Base-by-base conservation (phyloP, 2,113 vertebrate species). In the Leucoraja erinaceus region DNA sequence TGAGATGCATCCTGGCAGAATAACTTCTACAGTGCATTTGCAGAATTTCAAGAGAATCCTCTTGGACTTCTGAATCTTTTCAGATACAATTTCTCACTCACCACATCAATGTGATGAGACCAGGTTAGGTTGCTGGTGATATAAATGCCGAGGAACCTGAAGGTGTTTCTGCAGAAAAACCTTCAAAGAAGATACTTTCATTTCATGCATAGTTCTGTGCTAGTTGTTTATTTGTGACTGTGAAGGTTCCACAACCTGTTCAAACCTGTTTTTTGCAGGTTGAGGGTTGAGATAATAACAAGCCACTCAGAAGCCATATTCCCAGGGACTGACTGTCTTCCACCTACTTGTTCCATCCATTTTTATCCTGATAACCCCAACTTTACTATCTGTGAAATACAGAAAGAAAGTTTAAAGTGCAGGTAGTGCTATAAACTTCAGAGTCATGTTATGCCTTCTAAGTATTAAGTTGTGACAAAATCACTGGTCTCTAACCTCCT, bases 401-500 rank as follows among this genome's bases (percentile, higher is more conserved):
- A 88, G 83, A 31, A 7, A 59, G 56, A 31, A n/a, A 8, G 10
- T 16, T 31, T 63, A 63, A 88, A 10, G 14, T 63, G 83, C 31
- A n/a, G 61, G 28, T 28, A 31, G 59, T 63, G 83, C 83, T 88
- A 18, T 88, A 20, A 88, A 88, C n/a, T 88, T 88, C n/a, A 66
- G 11, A 18, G 59, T 16, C 3, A 14, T 33, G 18, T 88, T 31
- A 31, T 33, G 28, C 12, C 11, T 88, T 61, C 56, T 5, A 28
- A n/a, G 56, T 63, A 28, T 86, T 86, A 61, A 59, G 61, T 14
- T 6, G 56, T 4, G 5, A 59, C 83, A 86, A 14, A 86, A 86
- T 86, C 25, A 61, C 22, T 22, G 70, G 47, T 81, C 18, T 83
- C 79, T 83, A 0, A 20, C 4, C 81, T 28, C 25, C 83, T 86